Percentiles rank a stretch among this genome's conserved stretches.
phyloP scores from a whole-genome alignment of 1,140 invertebrate genomes.

The Platyscapa corneri region DNA sequence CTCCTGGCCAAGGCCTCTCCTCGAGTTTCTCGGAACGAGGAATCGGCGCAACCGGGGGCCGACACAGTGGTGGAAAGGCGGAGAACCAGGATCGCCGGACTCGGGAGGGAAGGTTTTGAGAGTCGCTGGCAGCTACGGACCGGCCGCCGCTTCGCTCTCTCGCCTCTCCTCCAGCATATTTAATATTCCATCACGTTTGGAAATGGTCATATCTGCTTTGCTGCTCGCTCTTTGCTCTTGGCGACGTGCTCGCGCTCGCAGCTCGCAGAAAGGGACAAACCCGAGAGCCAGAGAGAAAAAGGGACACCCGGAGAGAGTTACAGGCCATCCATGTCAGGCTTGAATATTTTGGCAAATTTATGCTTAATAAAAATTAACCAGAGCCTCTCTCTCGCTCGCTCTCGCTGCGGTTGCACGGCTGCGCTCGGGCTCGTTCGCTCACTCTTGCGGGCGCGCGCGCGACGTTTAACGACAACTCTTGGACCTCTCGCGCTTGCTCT shows the following conservation, averaged over 20 bases:
- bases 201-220: slow-evolving; percentile 16
- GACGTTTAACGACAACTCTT: slow-evolving; percentile 50
- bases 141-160: not conserved
- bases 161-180: slow-evolving; percentile 18
- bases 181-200: slow-evolving; percentile 43
- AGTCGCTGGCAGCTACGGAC: not conserved
- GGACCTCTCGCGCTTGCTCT: not conserved
- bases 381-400: slow-evolving; percentile 45
- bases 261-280: not conserved
- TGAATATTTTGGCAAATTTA: slow-evolving; percentile 73
- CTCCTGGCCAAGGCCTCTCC: no score
- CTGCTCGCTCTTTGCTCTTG: not conserved
- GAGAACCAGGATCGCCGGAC: no score
- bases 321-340: slow-evolving; percentile 66
- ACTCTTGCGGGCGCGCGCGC: not conserved
- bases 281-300: slow-evolving; percentile 49
- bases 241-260: not conserved
- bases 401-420: not conserved
- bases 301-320: slow-evolving; percentile 62
- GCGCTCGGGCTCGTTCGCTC: not conserved
- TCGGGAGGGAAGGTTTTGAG: not conserved
- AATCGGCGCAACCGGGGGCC: no score
- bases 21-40: no score
- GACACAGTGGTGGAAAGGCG: no score
- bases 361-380: slow-evolving; percentile 72